Evolutionary conservation across 2,888 invertebrate genomes (phyloP).

Genomic region (Physocephala rufipes): DNA sequence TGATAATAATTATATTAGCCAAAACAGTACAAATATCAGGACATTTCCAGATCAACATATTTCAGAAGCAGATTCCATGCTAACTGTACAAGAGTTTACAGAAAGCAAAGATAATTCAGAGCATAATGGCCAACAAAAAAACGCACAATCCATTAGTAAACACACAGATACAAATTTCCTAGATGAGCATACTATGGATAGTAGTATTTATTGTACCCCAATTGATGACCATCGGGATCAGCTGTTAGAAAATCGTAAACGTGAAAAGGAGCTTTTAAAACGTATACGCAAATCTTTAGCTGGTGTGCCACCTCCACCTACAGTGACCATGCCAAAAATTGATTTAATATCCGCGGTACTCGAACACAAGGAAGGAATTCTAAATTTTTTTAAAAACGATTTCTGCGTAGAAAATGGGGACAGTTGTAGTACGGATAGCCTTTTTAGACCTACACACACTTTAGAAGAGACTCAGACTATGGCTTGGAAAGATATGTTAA

Average conservation of each 20-base stretch:
- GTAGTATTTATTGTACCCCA: slow-evolving; percentile 43
- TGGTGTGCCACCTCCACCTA: slow-evolving; percentile 80
- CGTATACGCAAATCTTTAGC: slow-evolving; percentile 71
- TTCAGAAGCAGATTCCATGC: no score
- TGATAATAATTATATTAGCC: not conserved
- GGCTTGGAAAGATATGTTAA: slow-evolving; percentile 72
- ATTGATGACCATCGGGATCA: slow-evolving; percentile 41
- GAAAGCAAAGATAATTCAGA: no score
- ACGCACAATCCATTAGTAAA: no score
- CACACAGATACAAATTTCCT: slow-evolving; percentile 57
- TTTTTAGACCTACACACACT: slow-evolving; percentile 59
- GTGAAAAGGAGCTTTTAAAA: slow-evolving; percentile 57
- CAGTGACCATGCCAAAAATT: slow-evolving; percentile 74
- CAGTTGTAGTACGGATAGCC: slow-evolving; percentile 37
- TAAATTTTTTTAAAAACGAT: slow-evolving; percentile 51
- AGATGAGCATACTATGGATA: slow-evolving; percentile 53
- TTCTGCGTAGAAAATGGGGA: not conserved
- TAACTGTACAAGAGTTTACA: not conserved
- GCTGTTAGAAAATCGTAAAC: slow-evolving; percentile 55
- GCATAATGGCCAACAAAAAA: no score
- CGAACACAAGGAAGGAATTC: slow-evolving; percentile 69
- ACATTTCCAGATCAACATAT: no score
- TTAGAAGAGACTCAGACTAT: slow-evolving; percentile 55
- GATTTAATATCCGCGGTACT: slow-evolving; percentile 74
- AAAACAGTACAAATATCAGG: not conserved